Evolutionary conservation across 2,888 invertebrate species (phyloP).

Genomic region (Drosophila monieri): DNA sequence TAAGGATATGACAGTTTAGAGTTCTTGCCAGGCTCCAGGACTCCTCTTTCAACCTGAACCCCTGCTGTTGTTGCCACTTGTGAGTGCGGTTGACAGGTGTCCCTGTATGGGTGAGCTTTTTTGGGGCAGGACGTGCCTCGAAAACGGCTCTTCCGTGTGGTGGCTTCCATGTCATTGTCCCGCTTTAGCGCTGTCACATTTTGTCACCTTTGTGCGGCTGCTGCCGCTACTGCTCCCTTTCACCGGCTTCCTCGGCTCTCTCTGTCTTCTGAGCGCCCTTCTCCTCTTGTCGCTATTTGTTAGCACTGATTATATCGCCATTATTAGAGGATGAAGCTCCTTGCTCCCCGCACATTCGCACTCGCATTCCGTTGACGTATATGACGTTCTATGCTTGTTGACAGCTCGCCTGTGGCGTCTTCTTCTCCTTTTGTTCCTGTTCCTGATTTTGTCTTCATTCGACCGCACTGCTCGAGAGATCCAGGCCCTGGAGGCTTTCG

Average conservation of each 20-base stretch:
- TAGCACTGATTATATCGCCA: constrained; percentile 51
- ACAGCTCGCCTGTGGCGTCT: constrained; percentile 61
- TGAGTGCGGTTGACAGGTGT: constrained; percentile 50
- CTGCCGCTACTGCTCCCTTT: neutral
- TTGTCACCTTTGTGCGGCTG: constrained; percentile 44
- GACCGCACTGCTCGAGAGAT: constrained; percentile 5
- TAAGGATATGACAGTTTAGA: constrained; percentile 52
- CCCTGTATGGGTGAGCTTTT: constrained; percentile 8
- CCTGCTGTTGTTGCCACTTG: neutral
- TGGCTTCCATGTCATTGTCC: constrained; percentile 51
- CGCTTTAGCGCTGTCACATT: constrained; percentile 38
- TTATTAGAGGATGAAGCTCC: constrained; percentile 43
- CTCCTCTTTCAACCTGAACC: neutral
- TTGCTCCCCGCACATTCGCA: constrained; percentile 3
- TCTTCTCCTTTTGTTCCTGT: constrained; percentile 4
- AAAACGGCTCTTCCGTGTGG: neutral
- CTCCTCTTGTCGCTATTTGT: constrained; percentile 46
- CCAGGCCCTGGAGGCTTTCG: neutral
- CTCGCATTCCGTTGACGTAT: constrained; percentile 68
- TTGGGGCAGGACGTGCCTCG: neutral
- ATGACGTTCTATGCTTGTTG: constrained; percentile 67
- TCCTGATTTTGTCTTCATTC: constrained; percentile 10
- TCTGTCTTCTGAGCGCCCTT: neutral
- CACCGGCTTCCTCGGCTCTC: neutral
- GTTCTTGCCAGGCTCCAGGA: constrained; percentile 17